Evolutionary conservation across 1,140 invertebrate species (phyloP), one percentile per base, ranked within the genome.

Genomic region (Plutomurus gul): DNA sequence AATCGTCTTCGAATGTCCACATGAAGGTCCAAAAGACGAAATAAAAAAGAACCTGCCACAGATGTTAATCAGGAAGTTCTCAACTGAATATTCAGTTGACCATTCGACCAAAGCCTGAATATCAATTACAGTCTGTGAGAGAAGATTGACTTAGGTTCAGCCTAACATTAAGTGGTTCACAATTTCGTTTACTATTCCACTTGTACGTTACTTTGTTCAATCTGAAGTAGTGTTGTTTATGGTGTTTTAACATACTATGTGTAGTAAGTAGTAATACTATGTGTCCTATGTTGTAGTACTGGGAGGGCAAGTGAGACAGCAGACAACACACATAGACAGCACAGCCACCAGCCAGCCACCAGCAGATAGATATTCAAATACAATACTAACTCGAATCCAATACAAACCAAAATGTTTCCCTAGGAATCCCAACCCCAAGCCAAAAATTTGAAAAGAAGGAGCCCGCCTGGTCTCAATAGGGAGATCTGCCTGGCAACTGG

Each of bases 371-470:
- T 65, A 65, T 65, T 65, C 56, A 65, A 65, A 65, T 65, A 33
- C 25, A 65, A 16, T 65, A 33, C 56, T 65, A 65, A 65, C 56
- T 65, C 27, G 16, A 27, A 65, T 65, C 56, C 27, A 65, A 65
- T 65, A 65, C 27, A 33, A 65, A 65, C 25, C 27, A 65, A 65
- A 65, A 65, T 65, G 56, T 65, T 65, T 65, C 56, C 56, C 56
- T 65, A n/a, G 56, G 56, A 65, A 65, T 65, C 56, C 56, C 56
- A 65, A 65, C 56, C 56, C 56, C 56, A 65, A 65, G 56, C 56
- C 36, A 72, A 39, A 71, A 43, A 72, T 72, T 72, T 72, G 70
- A 72, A 72, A 72, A 72, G 70, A 72, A 40, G 70, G 39, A 72
- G 70, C 70, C 70, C 70, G 70, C 70, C 70, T 39, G 39, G 70